phyloP scores from a whole-genome alignment of 1,140 invertebrate species.

The Acyrthosiphon pisum region DNA sequence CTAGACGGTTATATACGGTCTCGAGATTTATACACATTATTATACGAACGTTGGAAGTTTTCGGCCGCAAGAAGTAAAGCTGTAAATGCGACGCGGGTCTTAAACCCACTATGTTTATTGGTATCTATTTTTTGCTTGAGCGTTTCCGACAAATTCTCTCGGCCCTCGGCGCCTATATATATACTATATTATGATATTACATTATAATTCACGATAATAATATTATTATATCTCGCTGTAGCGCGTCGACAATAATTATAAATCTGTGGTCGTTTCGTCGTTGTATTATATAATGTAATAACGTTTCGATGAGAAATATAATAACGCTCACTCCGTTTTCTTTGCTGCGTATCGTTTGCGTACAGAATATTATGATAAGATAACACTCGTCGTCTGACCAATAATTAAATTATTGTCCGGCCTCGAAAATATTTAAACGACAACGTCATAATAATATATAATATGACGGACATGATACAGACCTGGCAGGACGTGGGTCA shows the following conservation, averaged over 20 bases:
- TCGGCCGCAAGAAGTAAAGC: slow-evolving; percentile 21
- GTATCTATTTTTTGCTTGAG: slow-evolving; percentile 19
- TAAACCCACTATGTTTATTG: slow-evolving; percentile 23
- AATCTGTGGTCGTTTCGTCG: background rate
- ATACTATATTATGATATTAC: background rate
- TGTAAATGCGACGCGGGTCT: slow-evolving; percentile 42
- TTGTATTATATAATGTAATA: background rate
- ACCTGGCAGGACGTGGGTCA: background rate
- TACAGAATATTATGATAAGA: background rate
- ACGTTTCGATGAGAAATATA: background rate
- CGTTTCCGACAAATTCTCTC: slow-evolving; percentile 20
- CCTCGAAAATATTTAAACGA: background rate
- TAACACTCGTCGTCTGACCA: background rate
- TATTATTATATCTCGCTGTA: no score
- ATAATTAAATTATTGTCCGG: background rate
- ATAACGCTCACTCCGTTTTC: background rate
- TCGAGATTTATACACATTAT: slow-evolving; percentile 39
- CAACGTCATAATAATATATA: no score
- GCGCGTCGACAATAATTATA: background rate
- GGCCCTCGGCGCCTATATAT: background rate
- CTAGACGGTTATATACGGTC: slow-evolving; percentile 6
- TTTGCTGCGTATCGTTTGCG: background rate
- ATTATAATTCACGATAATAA: no score
- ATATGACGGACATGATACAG: background rate
- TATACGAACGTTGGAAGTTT: slow-evolving; percentile 34